These are phyloP conservation scores for Saccopteryx leptura DNA, from an alignment of 2,113 vertebrate species.

Conservation along the genomic window DNA sequence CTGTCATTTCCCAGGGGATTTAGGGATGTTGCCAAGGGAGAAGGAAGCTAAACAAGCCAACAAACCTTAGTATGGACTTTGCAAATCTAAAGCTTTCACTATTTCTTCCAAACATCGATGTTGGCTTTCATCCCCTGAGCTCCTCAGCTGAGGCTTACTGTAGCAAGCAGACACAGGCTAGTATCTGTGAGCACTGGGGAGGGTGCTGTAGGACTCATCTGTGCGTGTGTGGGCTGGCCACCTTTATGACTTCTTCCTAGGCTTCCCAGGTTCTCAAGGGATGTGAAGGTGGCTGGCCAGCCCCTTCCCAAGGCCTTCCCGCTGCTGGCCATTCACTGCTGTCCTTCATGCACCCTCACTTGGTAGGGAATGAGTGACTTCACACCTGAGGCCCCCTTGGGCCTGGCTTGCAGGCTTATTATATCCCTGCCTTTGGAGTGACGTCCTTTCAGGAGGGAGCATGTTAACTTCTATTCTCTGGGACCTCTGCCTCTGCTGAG, in stretches of 20 bases:
- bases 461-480: fast-evolving
- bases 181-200: neutral
- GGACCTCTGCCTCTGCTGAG: fast-evolving
- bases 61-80: fast-evolving
- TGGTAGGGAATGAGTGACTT: neutral
- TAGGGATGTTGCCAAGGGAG: neutral
- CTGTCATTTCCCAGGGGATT: too few relatives aligned
- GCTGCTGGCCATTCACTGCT: fast-evolving
- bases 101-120: fast-evolving
- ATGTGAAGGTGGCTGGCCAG: neutral
- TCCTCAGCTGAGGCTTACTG: fast-evolving
- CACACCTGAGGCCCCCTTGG: neutral
- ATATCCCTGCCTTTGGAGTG: neutral
- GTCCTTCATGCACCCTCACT: neutral
- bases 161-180: neutral
- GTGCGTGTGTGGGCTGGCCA: fast-evolving
- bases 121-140: neutral
- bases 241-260: neutral
- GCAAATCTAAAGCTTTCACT: neutral
- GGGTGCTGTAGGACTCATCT: neutral
- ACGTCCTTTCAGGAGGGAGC: fast-evolving
- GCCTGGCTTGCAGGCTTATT: neutral
- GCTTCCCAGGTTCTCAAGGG: neutral
- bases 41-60: neutral
- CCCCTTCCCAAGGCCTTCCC: too few relatives aligned